Evolutionary conservation across 2,888 invertebrate species (phyloP).

Genomic region (Drosophila maculinotata): DNA sequence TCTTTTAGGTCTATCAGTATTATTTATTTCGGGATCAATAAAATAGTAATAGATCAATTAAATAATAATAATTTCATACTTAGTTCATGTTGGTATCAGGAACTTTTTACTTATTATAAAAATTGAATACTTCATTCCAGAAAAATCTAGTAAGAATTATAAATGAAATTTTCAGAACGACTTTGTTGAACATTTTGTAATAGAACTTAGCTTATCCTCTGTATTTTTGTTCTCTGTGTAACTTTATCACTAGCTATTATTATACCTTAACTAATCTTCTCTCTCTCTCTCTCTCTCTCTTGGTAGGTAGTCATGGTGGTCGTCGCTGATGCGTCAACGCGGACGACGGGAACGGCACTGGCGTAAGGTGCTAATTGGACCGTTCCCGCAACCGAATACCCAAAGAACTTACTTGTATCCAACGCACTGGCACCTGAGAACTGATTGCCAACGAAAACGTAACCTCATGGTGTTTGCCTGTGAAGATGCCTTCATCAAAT

Average conservation of each 20-base stretch:
- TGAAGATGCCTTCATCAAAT: conserved; percentile 84
- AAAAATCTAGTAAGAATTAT: neutral
- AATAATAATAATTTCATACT: no score
- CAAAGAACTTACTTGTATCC: conserved; percentile 40
- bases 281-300: neutral
- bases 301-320: conserved; percentile 37
- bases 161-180: no score
- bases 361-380: conserved; percentile 38
- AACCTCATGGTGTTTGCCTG: conserved; percentile 82
- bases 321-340: conserved; percentile 14
- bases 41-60: no score
- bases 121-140: no score
- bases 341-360: conserved; percentile 27
- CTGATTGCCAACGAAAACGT: conserved; percentile 1
- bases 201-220: no score
- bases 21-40: no score
- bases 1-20: no score
- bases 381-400: conserved; percentile 13
- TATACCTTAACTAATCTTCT: conserved; percentile 21
- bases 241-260: neutral
- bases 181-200: no score
- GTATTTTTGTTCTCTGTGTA: no score
- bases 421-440: conserved; percentile 18
- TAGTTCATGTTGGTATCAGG: no score
- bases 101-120: no score